Evolutionary conservation across 2,113 vertebrate genomes (phyloP), one percentile per base, ranked within the genome.

Genomic region (Gorsachius goisagi): DNA sequence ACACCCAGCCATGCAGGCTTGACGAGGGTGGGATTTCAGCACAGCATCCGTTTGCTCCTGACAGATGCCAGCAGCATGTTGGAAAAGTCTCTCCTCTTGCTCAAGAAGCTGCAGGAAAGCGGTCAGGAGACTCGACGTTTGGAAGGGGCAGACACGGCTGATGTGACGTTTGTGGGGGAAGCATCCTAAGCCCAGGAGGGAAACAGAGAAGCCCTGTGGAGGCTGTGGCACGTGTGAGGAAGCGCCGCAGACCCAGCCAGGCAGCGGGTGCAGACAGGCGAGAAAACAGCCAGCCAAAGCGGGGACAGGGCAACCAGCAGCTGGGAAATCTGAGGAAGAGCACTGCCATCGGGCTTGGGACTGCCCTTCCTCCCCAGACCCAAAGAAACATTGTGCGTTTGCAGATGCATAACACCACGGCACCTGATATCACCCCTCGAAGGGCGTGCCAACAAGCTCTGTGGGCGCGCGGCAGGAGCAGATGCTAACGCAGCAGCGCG

Each of bases 161-260:
- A 9, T 11, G 49, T 22, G 84, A 60, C 1, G 3, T 67, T 4
- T 55, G 8, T 7, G 28, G 15, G 23, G 58, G 58, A 85, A 62
- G 27, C 18, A 49, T 21, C 24, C 23, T 19, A 15, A 87, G 18
- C 16, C 27, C 2, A 1, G 21, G 13, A 35, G 20, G 45, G 32
- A 52, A 84, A 32, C 5, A 27, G 15, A 7, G 45, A 44, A 75
- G 27, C 32, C 24, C 66, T 6, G 17, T 1, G 28, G 45, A 45
- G 50, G 33, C 41, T 37, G 44, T 0, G 9, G 53, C 0, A 2
- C 3, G 18, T 11, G 62, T 15, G 24, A 6, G 88, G 62, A 80
- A 30, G n/a, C 0, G 3, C 26, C 50, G 0, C 47, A 20, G 41
- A 11, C 9, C 19, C 39, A 15, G 26, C 17, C 3, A 2, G 74